Evolutionary conservation across 2,797 vertebrate species (phyloP).

Genomic region (Anableps anableps): DNA sequence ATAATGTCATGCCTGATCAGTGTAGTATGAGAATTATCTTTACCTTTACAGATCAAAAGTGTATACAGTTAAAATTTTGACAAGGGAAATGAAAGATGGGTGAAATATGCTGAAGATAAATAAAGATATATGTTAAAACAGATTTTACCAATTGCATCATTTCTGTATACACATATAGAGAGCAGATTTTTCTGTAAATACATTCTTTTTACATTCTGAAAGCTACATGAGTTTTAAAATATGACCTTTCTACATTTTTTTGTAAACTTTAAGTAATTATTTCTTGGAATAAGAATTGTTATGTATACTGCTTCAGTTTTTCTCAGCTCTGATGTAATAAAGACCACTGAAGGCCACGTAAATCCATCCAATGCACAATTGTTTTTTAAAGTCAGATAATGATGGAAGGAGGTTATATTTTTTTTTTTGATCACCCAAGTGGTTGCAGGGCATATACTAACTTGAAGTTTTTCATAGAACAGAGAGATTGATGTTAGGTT

Average conservation of each 20-base stretch:
- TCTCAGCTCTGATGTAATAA: constrained; percentile 36
- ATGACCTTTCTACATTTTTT: background rate
- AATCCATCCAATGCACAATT: background rate
- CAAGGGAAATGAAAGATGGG: background rate
- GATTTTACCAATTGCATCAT: background rate
- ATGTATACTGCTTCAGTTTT: constrained; percentile 13
- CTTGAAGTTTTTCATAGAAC: constrained; percentile 34
- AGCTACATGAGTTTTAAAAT: background rate
- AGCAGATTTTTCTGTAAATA: background rate
- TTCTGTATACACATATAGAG: background rate
- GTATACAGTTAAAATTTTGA: background rate
- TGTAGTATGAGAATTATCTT: no score
- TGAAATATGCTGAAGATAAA: background rate
- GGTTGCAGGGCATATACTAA: constrained; percentile 6
- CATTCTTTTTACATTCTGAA: background rate
- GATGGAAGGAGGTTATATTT: constrained; percentile 37
- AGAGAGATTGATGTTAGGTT: constrained; percentile 43
- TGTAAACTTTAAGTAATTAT: constrained; percentile 16
- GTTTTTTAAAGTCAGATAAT: constrained; percentile 40
- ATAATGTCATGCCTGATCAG: background rate
- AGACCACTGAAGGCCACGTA: constrained; percentile 27
- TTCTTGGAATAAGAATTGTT: constrained; percentile 11
- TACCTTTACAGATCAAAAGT: background rate
- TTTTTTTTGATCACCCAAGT: constrained; percentile 16
- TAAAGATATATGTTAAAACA: background rate